Evolutionary conservation across 2,113 vertebrate genomes (phyloP), one percentile per base, ranked within the genome.

Genomic region (Hoplias malabaricus): DNA sequence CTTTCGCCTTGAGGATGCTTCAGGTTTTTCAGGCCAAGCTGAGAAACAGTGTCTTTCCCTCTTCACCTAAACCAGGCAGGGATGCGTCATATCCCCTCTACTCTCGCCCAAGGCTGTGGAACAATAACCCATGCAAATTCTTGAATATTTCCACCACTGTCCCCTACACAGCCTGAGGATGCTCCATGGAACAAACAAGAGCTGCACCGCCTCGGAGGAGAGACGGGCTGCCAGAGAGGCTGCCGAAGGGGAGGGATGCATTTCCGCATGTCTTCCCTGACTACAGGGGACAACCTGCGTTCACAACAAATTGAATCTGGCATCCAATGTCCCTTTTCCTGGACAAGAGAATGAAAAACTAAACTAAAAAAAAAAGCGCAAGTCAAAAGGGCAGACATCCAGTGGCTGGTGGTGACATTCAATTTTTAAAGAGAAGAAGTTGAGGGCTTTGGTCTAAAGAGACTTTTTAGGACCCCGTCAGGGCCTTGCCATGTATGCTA

Each of bases 201-300:
- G 33, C 61, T 53, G 40, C 31, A 38, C 25, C 33, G 31, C 40
- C 57, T 46, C 27, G 31, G 62, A 36, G 69, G 54, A 70, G 59
- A 63, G 53, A 53, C 54, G 53, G 43, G 2, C 14, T 81, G 73
- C 69, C 68, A 73, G 57, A 40, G 40, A 69, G 36, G 70, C 66
- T 67, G 48, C 46, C 27, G 48, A 48, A 36, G n/a, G 56, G 65
- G 29, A 74, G 74, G 59, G 40, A 80, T 48, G 69, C 5, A 71
- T 79, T 79, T 83, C 62, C 36, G 27, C 79, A 77, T 69, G 69
- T 85, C 79, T 81, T 81, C 81, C 14, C 79, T 74, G 75, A 85
- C 79, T 66, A 76, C 63, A 59, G 25, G 54, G 75, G 76, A 79
- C 68, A 81, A 73, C 25, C 78, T 63, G 69, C 40, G 36, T 69